Percentiles rank a stretch among this genome's conserved stretches.
Conservation (phyloP, 2,113 vertebrate species). For the Craseonycteris thonglongyai region DNA sequence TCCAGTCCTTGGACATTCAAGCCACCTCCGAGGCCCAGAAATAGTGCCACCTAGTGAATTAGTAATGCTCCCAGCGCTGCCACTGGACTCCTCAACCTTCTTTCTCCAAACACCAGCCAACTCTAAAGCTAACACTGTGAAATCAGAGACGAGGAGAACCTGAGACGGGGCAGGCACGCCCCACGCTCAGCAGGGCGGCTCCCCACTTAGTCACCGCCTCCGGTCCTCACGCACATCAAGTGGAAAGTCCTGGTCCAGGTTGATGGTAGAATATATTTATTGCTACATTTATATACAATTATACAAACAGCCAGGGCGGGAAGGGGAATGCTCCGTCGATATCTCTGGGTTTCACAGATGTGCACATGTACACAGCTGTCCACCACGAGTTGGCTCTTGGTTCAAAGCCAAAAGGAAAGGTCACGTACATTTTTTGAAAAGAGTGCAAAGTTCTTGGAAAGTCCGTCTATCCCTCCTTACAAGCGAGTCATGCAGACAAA, state of each 20-base stretch:
- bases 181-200: not conserved
- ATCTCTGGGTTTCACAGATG: conserved; percentile 19
- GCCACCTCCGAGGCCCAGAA: not conserved
- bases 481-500: conserved; percentile 65
- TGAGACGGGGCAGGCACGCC: not conserved
- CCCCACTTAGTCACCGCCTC: not conserved
- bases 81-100: not conserved
- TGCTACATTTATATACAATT: conserved; percentile 76
- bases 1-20: not conserved
- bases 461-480: not conserved
- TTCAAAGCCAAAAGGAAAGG: conserved; percentile 19
- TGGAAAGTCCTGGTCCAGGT: conserved; percentile 22
- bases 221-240: not conserved
- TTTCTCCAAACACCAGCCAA: not conserved
- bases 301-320: conserved; percentile 65
- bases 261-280: conserved; percentile 76
- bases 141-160: not conserved
- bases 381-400: not conserved
- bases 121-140: not conserved
- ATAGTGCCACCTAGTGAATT: conserved; percentile 29
- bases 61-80: conserved; percentile 12
- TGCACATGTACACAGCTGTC: not conserved
- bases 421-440: conserved; percentile 30
- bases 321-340: not conserved
- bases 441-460: conserved; percentile 33